These are phyloP conservation scores for Peromyscus californicus DNA, from an alignment of 2,113 vertebrate species.

Conservation along the genomic window DNA sequence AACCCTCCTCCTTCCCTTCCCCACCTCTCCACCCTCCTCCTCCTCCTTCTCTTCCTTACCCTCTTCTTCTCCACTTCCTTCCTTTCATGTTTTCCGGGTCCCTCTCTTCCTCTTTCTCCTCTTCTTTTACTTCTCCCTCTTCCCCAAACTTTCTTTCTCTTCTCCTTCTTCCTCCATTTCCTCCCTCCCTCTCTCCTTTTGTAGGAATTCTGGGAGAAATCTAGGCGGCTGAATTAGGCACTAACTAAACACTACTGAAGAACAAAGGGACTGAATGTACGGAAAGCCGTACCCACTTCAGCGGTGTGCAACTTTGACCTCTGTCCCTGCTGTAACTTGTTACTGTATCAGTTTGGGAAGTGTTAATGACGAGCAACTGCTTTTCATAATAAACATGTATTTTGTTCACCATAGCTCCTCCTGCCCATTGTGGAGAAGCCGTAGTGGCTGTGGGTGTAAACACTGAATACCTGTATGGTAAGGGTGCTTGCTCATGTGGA, in stretches of 20 bases:
- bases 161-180: neutral
- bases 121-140: neutral
- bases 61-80: neutral
- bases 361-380: neutral
- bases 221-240: neutral
- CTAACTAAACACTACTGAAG: neutral
- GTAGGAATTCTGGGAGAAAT: conserved; percentile 40
- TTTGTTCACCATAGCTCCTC: neutral
- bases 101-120: neutral
- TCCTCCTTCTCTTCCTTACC: neutral
- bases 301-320: neutral
- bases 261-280: neutral
- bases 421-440: neutral
- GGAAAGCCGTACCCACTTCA: neutral
- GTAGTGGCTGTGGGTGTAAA: neutral
- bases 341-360: neutral
- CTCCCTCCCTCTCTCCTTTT: neutral
- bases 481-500: rapidly evolving
- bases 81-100: neutral
- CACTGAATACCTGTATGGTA: neutral
- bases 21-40: neutral
- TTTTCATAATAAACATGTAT: neutral
- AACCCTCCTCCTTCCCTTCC: neutral
- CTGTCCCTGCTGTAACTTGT: neutral
- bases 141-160: neutral